These are phyloP conservation scores for Phrixothrix hirtus DNA, from an alignment of 2,888 invertebrate genomes.

Conservation along the genomic window DNA sequence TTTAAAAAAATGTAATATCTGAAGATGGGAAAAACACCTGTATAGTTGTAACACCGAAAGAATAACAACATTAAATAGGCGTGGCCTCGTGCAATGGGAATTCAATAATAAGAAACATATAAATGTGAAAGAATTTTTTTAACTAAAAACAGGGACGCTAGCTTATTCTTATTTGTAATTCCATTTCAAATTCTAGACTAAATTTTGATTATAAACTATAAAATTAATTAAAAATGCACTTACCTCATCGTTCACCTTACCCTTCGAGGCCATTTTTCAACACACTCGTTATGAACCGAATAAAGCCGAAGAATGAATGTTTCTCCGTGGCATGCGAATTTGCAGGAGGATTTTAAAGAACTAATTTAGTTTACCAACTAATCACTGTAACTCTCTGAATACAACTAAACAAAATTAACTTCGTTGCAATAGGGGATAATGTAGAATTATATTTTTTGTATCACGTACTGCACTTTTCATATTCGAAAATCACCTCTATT, in stretches of 20 bases:
- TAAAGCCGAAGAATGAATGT: constrained; percentile 8
- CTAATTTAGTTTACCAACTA: too few relatives aligned
- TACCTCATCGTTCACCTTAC: constrained; percentile 53
- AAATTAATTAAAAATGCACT: constrained; percentile 36
- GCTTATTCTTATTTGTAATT: too few relatives aligned
- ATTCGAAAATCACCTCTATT: too few relatives aligned
- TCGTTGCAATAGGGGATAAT: too few relatives aligned
- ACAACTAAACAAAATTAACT: neutral
- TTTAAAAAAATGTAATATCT: neutral
- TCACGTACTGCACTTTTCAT: too few relatives aligned
- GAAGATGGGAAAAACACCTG: constrained; percentile 24
- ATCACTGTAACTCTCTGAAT: neutral
- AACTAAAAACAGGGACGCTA: too few relatives aligned
- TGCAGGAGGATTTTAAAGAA: too few relatives aligned
- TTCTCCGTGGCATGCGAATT: too few relatives aligned
- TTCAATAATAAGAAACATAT: too few relatives aligned
- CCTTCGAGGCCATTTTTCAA: constrained; percentile 50
- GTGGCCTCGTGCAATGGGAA: constrained; percentile 52
- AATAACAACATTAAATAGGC: constrained; percentile 46
- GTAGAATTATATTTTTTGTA: too few relatives aligned
- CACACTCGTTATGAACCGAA: constrained; percentile 19
- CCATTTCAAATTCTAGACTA: neutral
- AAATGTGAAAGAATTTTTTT: too few relatives aligned
- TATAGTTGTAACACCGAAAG: constrained; percentile 4
- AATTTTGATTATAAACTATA: constrained; percentile 6